Evolutionary conservation across 2,113 vertebrate species (phyloP).

Genomic region (Lonchura striata): DNA sequence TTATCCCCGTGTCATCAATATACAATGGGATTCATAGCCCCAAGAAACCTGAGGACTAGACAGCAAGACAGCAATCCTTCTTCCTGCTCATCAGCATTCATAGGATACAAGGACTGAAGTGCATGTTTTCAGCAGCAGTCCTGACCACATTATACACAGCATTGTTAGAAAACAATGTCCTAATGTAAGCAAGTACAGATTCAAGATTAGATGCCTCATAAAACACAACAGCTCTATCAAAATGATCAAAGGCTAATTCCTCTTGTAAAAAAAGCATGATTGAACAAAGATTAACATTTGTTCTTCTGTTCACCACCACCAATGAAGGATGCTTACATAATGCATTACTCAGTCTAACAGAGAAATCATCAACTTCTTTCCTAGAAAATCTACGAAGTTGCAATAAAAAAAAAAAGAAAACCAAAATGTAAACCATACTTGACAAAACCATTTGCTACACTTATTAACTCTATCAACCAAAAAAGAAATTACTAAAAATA

Average conservation of each 20-base stretch:
- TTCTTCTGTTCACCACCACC: neutral
- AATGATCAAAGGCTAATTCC: neutral
- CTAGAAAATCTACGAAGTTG: neutral
- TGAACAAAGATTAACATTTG: neutral
- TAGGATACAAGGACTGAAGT: neutral
- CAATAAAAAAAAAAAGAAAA: neutral
- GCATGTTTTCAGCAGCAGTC: neutral
- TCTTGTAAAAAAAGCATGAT: neutral
- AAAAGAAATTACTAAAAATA: neutral
- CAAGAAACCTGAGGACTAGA: neutral
- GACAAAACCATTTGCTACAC: neutral
- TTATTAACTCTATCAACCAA: neutral
- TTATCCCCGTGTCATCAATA: constrained; percentile 36
- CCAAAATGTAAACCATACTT: neutral
- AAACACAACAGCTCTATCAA: neutral
- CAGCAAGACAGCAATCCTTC: neutral
- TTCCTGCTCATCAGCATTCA: constrained; percentile 4
- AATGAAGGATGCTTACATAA: neutral
- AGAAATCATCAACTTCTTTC: neutral
- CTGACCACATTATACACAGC: neutral
- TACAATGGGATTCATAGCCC: neutral
- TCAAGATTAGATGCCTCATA: neutral
- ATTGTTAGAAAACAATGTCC: neutral
- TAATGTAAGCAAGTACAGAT: neutral
- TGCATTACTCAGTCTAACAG: neutral